Conservation (phyloP, 2,888 invertebrate species). For the Arge pagana region DNA sequence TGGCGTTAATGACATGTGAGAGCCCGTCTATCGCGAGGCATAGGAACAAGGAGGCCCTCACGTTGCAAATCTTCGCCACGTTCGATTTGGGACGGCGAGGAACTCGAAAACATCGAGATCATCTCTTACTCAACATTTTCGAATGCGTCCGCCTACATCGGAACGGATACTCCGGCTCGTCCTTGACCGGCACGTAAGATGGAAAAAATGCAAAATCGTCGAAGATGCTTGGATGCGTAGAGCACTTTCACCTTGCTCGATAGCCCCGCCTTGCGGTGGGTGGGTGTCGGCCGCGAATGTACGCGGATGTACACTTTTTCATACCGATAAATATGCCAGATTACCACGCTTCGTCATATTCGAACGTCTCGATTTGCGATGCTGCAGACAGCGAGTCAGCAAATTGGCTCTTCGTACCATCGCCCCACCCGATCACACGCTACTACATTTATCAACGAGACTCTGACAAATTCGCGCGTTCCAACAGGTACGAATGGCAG, state of each 20-base stretch:
- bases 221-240: conserved; percentile 42
- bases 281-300: conserved; percentile 1
- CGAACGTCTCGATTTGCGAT: too few relatives aligned
- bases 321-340: too few relatives aligned
- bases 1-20: background rate
- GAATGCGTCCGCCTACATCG: conserved; percentile 22
- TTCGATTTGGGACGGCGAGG: too few relatives aligned
- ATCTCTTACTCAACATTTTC: conserved; percentile 33
- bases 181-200: conserved; percentile 48
- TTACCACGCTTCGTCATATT: conserved; percentile 8
- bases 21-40: background rate
- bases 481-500: too few relatives aligned
- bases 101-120: background rate
- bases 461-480: too few relatives aligned
- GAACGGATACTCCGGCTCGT: conserved; percentile 36
- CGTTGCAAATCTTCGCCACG: too few relatives aligned
- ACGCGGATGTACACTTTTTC: too few relatives aligned
- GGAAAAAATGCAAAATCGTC: conserved; percentile 44
- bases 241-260: conserved; percentile 39
- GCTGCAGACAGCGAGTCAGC: too few relatives aligned
- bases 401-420: too few relatives aligned
- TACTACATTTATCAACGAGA: too few relatives aligned
- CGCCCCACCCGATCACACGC: too few relatives aligned
- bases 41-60: background rate
- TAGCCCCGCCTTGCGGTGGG: conserved; percentile 34